These are phyloP conservation scores for Eristalis arbustorum DNA, from an alignment of 2,888 invertebrate genomes.

Conservation along the genomic window DNA sequence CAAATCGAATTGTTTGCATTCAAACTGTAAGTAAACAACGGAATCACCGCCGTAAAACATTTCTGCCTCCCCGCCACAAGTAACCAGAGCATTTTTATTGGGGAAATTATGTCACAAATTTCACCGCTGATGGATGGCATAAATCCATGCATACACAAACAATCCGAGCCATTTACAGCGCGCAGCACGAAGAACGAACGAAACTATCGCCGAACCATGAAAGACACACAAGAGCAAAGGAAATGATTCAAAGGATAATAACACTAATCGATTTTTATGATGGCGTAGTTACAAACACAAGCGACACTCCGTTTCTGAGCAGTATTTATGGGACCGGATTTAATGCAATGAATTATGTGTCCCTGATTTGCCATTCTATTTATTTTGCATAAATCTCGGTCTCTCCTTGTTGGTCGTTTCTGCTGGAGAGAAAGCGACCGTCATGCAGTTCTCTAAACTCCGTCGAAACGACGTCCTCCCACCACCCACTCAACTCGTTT, in stretches of 20 bases:
- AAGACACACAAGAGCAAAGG: constrained; percentile 46
- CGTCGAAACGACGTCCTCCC: not conserved
- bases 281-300: constrained; percentile 65
- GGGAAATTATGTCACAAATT: constrained; percentile 61
- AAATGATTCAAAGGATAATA: constrained; percentile 69
- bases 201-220: constrained; percentile 33
- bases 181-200: constrained; percentile 16
- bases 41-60: not conserved
- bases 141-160: constrained; percentile 44
- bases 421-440: constrained; percentile 4
- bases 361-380: constrained; percentile 69
- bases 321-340: constrained; percentile 74
- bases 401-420: constrained; percentile 3
- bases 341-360: constrained; percentile 76
- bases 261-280: constrained; percentile 75
- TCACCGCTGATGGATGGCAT: constrained; percentile 51
- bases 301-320: constrained; percentile 72
- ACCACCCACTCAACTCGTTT: constrained; percentile 5
- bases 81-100: constrained; percentile 52
- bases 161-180: constrained; percentile 36
- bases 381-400: constrained; percentile 66
- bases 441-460: constrained; percentile 30
- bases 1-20: not conserved
- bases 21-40: not conserved
- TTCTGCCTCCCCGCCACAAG: not conserved